Base-by-base conservation (phyloP, 2,888 invertebrate species). In the Argyra leucocephala region DNA sequence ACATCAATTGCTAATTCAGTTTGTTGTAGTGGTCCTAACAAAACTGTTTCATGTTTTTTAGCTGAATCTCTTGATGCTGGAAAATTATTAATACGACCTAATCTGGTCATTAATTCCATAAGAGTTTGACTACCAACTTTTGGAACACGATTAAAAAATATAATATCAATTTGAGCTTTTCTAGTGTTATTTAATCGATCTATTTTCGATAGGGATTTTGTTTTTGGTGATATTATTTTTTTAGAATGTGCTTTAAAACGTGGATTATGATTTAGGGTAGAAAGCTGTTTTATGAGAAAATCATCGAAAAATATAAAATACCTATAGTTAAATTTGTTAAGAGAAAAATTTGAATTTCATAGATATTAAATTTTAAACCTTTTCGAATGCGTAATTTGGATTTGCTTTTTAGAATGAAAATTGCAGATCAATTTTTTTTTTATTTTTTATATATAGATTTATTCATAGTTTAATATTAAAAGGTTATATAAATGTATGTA, bases 61-160 rank as follows among this genome's bases (percentile, higher is more conserved):
- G 91, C 90, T 26, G 85, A 82, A 76, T 93, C 91, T 63, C 92
- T 87, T 72, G 90, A 70, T 64, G 75, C 72, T 0, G 57, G 22
- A 5, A 73, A 79, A 24, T 73, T 74, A 70, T 78, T 78, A 31
- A 77, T 69, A 64, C 68, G 72, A 21, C 74, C 86, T 64, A 93
- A 80, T 66, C 88, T 81, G 66, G 87, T 78, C 66, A 93, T 81
- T 23, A 93, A 82, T 75, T 91, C 90, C 92, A 93, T 93, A 73
- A 93, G 85, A 4, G 92, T 90, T 78, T 93, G 92, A 64, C 91
- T 91, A 66, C 93, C 93, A 60, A 93, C 93, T 81, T 94, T 93
- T 10, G 93, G 92, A 57, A 93, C 93, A 22, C 93, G 83, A 80
- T 94, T 94, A 81, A 93, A 94, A 81, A 93, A 91, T 61, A 94